These are phyloP conservation scores for Ostrea denselamellosa DNA, from an alignment of 1,140 invertebrate genomes.

Conservation along the genomic window DNA sequence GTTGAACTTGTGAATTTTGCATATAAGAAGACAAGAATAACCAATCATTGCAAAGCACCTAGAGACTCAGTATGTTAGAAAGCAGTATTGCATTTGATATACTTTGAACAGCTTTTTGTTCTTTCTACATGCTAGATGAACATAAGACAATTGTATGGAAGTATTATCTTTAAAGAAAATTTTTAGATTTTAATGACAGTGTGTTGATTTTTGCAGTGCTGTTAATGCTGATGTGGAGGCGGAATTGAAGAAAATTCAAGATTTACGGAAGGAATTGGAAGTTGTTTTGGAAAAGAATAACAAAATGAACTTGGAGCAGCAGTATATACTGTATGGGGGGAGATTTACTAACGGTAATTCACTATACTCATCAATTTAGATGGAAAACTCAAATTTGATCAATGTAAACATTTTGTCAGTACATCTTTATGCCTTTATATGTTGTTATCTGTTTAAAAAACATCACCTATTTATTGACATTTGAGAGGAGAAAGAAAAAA, in stretches of 20 bases:
- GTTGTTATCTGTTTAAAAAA: too few species aligned
- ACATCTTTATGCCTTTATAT: too few species aligned
- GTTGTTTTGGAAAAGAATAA: conserved; percentile 64
- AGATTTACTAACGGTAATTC: background rate
- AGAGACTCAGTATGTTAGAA: background rate
- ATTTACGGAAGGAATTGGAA: conserved; percentile 61
- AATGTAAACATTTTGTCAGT: too few species aligned
- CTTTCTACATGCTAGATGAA: background rate
- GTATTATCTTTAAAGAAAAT: background rate
- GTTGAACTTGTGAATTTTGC: background rate
- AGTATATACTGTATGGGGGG: background rate
- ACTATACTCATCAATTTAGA: too few species aligned
- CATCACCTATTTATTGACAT: too few species aligned
- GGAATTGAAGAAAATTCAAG: conserved; percentile 62
- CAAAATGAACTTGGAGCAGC: conserved; percentile 55
- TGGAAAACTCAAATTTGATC: too few species aligned
- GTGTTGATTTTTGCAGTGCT: background rate
- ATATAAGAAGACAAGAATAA: too few species aligned
- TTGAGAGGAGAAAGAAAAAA: too few species aligned
- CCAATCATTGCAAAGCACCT: background rate
- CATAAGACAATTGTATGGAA: background rate
- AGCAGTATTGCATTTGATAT: background rate
- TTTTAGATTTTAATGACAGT: background rate
- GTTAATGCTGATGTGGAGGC: conserved; percentile 42
- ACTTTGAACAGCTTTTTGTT: background rate